Evolutionary conservation across 2,888 invertebrate species (phyloP).

Genomic region (Yponomeuta malinellus): DNA sequence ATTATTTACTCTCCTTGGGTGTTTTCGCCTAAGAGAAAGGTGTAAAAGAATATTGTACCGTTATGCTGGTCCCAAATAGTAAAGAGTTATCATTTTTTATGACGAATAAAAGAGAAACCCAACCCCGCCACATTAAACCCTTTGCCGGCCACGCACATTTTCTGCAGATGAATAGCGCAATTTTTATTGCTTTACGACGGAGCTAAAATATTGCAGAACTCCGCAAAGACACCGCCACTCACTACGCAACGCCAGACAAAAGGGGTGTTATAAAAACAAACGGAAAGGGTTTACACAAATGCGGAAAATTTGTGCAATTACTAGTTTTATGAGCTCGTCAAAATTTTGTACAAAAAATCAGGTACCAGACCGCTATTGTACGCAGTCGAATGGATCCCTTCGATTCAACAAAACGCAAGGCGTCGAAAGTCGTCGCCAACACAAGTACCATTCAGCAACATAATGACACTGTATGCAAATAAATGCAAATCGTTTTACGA

Average conservation of each 20-base stretch:
- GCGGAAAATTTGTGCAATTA: slow-evolving; percentile 68
- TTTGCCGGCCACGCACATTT: slow-evolving; percentile 53
- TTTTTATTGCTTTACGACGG: slow-evolving; percentile 68
- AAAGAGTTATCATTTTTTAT: slow-evolving; percentile 25
- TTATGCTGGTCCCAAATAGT: slow-evolving; percentile 40
- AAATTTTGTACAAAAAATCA: slow-evolving; percentile 51
- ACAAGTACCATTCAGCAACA: slow-evolving; percentile 43
- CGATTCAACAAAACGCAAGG: slow-evolving; percentile 19
- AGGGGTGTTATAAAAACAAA: slow-evolving; percentile 68
- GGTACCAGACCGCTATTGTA: slow-evolving; percentile 58
- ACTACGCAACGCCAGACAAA: slow-evolving; percentile 43
- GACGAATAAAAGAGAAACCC: slow-evolving; percentile 58
- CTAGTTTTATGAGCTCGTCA: slow-evolving; percentile 51
- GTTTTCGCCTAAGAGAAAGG: slow-evolving; percentile 54
- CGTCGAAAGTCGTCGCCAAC: slow-evolving; percentile 38
- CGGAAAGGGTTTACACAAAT: slow-evolving; percentile 72
- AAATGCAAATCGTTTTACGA: slow-evolving; percentile 55
- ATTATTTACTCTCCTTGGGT: slow-evolving; percentile 22
- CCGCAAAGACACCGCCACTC: slow-evolving; percentile 63
- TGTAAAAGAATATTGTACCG: slow-evolving; percentile 46
- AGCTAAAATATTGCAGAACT: slow-evolving; percentile 59
- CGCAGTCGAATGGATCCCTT: slow-evolving; percentile 28
- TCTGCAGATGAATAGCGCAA: slow-evolving; percentile 67
- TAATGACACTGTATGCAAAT: slow-evolving; percentile 64
- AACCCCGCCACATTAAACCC: slow-evolving; percentile 56